A percentile compares a stretch with the other conserved stretches of the same genome.
phyloP scores from a whole-genome alignment of 2,797 vertebrate genomes.

The Zalophus californianus region DNA sequence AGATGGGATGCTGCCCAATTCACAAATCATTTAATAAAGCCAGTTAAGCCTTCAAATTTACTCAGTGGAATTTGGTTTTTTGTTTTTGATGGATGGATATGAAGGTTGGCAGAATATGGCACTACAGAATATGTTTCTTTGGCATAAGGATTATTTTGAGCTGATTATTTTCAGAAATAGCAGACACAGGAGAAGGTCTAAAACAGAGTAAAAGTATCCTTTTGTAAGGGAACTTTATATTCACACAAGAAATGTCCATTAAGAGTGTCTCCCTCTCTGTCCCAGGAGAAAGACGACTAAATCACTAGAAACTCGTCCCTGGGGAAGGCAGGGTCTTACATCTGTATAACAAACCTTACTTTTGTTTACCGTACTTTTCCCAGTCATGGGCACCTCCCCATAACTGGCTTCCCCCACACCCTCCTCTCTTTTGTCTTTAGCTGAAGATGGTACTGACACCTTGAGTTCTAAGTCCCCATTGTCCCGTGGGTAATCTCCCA shows the following conservation, averaged over 20 bases:
- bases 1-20: neutral
- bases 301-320: neutral
- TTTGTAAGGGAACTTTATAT: neutral
- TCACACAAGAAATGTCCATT: neutral
- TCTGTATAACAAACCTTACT: neutral
- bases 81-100: neutral
- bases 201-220: neutral
- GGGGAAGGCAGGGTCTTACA: neutral
- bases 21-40: neutral
- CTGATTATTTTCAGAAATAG: neutral
- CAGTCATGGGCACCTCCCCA: neutral
- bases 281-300: too few species aligned
- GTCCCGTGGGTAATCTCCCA: neutral
- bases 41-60: neutral
- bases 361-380: neutral
- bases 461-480: neutral
- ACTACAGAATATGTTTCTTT: neutral
- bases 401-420: too few species aligned
- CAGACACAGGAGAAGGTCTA: neutral
- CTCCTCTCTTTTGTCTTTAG: neutral
- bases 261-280: too few species aligned
- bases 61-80: neutral
- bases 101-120: neutral
- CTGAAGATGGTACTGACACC: too few species aligned
- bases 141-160: neutral